Percentiles rank a stretch among this genome's conserved stretches.
Conservation (phyloP, 2,888 invertebrate species). For the Hybos culiciformis region DNA sequence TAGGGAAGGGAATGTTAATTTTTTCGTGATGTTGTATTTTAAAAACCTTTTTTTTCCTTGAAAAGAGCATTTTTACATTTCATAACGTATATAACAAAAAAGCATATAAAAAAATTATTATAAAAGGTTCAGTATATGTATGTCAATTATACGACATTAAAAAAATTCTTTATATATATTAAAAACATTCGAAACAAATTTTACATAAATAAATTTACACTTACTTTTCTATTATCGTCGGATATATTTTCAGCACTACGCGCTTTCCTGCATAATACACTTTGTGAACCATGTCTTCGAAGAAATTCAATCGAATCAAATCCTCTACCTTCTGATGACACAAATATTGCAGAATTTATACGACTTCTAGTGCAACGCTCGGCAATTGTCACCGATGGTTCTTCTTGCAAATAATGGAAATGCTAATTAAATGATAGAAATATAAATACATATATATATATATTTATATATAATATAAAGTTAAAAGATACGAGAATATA, state of each 20-base stretch:
- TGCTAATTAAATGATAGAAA: slow-evolving; percentile 37
- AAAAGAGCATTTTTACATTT: too few species aligned
- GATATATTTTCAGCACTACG: slow-evolving; percentile 57
- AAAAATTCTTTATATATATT: neutral
- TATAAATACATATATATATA: too few species aligned
- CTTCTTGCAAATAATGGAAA: slow-evolving; percentile 56
- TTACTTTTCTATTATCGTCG: slow-evolving; percentile 36
- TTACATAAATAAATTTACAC: slow-evolving; percentile 8
- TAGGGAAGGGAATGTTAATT: too few species aligned
- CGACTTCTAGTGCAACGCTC: slow-evolving; percentile 53
- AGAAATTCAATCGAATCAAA: slow-evolving; percentile 71
- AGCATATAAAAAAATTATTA: too few species aligned
- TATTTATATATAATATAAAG: too few species aligned
- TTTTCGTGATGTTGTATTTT: too few species aligned
- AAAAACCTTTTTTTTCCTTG: too few species aligned
- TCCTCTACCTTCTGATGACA: slow-evolving; percentile 58
- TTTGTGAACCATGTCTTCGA: slow-evolving; percentile 65
- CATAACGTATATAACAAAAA: too few species aligned
- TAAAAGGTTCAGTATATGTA: too few species aligned
- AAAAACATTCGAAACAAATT: too few species aligned
- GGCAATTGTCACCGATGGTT: slow-evolving; percentile 48
- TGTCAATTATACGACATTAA: neutral
- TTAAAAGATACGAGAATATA: slow-evolving; percentile 6
- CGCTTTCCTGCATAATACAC: slow-evolving; percentile 65
- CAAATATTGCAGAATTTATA: slow-evolving; percentile 76